These are phyloP conservation scores for Aspidapion aeneum DNA, from an alignment of 2,888 invertebrate species.

Conservation along the genomic window DNA sequence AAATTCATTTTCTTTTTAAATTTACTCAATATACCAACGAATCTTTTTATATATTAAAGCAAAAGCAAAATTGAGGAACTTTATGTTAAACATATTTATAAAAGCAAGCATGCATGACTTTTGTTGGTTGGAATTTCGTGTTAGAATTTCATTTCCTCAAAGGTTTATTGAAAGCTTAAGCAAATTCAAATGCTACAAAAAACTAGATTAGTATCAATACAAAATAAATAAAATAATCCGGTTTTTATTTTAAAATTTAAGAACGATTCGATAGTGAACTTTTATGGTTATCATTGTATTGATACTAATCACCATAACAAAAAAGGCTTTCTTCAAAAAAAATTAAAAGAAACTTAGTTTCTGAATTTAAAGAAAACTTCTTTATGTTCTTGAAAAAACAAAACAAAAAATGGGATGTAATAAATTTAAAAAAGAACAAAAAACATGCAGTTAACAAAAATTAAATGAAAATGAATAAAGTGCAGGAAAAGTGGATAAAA, in stretches of 20 bases:
- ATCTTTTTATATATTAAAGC: neutral
- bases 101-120: no score
- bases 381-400: neutral
- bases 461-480: slow-evolving; percentile 37
- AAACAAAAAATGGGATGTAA: slow-evolving; percentile 17
- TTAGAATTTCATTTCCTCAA: no score
- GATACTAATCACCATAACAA: neutral
- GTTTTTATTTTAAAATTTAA: no score
- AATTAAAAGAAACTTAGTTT: neutral
- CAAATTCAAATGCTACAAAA: no score
- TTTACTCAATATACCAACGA: neutral
- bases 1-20: neutral
- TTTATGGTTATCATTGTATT: no score
- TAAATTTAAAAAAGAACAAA: slow-evolving; percentile 36
- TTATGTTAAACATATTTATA: neutral
- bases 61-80: neutral
- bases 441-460: slow-evolving; percentile 38
- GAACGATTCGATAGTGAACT: no score
- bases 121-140: no score
- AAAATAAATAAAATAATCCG: no score
- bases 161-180: no score
- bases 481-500: slow-evolving; percentile 39
- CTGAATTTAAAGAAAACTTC: neutral
- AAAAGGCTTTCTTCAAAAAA: neutral
- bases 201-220: no score